A percentile compares a stretch with the other conserved stretches of the same genome.
Conservation (phyloP, 2,113 vertebrate genomes). For the Pardalotus punctatus region DNA sequence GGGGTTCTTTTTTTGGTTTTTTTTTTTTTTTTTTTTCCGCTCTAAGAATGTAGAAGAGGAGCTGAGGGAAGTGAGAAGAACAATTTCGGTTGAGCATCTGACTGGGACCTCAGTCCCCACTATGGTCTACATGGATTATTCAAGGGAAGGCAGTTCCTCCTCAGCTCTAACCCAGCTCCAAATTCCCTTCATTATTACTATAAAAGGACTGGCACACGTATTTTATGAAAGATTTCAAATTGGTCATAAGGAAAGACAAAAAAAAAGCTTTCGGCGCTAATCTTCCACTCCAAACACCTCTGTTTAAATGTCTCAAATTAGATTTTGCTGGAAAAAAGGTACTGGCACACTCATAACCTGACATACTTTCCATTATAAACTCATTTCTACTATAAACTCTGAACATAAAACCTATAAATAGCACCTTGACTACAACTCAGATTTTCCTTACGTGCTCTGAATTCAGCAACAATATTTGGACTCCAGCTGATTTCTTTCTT, state of each 20-base stretch:
- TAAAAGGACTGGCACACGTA: slow-evolving; percentile 3
- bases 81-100: neutral
- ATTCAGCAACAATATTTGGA: neutral
- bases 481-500: neutral
- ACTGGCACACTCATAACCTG: neutral
- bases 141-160: neutral
- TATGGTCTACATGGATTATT: neutral
- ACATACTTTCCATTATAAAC: slow-evolving; percentile 55
- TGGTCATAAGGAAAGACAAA: neutral
- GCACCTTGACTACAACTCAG: neutral
- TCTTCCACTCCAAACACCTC: neutral
- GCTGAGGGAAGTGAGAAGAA: neutral
- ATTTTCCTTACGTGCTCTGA: neutral
- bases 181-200: slow-evolving; percentile 1
- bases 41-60: neutral
- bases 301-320: slow-evolving; percentile 34
- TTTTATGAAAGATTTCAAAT: neutral
- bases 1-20: neutral
- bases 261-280: neutral
- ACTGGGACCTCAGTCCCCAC: neutral
- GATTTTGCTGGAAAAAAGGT: slow-evolving; percentile 32
- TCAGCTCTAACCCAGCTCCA: neutral
- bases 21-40: neutral
- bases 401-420: slow-evolving; percentile 29
- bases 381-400: slow-evolving; percentile 47